These are phyloP conservation scores for Lethrus apterus DNA, from an alignment of 1,140 invertebrate species.

Conservation along the genomic window DNA sequence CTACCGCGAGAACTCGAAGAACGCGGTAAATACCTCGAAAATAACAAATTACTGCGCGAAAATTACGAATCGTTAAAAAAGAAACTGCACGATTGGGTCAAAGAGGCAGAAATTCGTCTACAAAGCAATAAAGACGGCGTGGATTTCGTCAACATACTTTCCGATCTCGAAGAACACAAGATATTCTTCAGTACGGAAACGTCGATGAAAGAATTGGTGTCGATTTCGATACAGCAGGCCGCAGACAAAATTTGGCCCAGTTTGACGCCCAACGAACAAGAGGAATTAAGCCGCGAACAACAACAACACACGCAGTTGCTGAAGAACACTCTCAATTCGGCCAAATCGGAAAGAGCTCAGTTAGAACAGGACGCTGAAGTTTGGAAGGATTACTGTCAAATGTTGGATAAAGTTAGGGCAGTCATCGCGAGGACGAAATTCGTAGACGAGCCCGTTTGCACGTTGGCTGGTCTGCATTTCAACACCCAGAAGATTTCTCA, in stretches of 20 bases:
- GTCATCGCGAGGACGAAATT: conserved; percentile 66
- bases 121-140: conserved; percentile 73
- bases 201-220: conserved; percentile 69
- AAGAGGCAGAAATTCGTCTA: conserved; percentile 71
- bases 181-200: conserved; percentile 73
- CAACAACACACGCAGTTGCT: conserved; percentile 68
- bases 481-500: conserved; percentile 74
- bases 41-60: conserved; percentile 68
- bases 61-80: conserved; percentile 64
- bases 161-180: conserved; percentile 80
- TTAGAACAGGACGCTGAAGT: conserved; percentile 69
- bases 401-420: conserved; percentile 65
- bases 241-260: conserved; percentile 84
- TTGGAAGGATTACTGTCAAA: conserved; percentile 72
- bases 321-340: conserved; percentile 74
- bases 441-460: conserved; percentile 66
- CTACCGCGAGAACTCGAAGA: conserved; percentile 73
- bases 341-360: conserved; percentile 65
- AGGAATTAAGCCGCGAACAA: conserved; percentile 70
- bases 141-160: conserved; percentile 77
- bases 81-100: conserved; percentile 78
- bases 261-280: conserved; percentile 67
- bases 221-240: conserved; percentile 71
- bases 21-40: conserved; percentile 67
- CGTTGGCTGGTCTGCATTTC: conserved; percentile 66